phyloP scores from a whole-genome alignment of 2,888 invertebrate species.

The Siphlonurus alternatus region DNA sequence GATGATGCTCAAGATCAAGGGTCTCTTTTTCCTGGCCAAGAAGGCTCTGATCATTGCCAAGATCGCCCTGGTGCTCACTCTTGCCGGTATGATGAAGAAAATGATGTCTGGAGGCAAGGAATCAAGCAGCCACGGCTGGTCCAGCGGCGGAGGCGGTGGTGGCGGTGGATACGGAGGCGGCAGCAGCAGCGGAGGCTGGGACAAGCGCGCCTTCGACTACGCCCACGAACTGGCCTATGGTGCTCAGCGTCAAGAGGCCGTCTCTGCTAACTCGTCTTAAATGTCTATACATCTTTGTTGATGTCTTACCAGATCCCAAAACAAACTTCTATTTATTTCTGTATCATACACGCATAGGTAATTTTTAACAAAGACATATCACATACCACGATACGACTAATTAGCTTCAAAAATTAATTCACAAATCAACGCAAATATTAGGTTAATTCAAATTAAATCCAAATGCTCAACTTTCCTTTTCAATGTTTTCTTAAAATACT shows the following conservation, averaged over 20 bases:
- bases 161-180: conserved; percentile 11
- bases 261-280: background rate
- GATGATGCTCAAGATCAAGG: conserved; percentile 63
- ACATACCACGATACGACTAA: too few relatives aligned
- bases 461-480: too few relatives aligned
- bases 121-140: background rate
- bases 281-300: too few relatives aligned
- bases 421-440: too few relatives aligned
- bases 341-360: too few relatives aligned
- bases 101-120: conserved; percentile 37
- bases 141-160: conserved; percentile 39
- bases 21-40: conserved; percentile 62
- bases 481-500: too few relatives aligned
- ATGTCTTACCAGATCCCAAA: too few relatives aligned
- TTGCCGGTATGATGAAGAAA: conserved; percentile 70
- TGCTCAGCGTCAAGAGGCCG: background rate
- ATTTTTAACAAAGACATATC: too few relatives aligned
- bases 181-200: conserved; percentile 17
- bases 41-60: conserved; percentile 71
- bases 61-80: conserved; percentile 61
- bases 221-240: background rate
- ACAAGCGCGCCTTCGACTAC: background rate
- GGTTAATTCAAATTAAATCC: too few relatives aligned
- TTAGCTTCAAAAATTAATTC: too few relatives aligned
- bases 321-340: too few relatives aligned